These are phyloP conservation scores for Aphaenogaster ashmeadi DNA, from an alignment of 1,140 invertebrate genomes.

Conservation along the genomic window DNA sequence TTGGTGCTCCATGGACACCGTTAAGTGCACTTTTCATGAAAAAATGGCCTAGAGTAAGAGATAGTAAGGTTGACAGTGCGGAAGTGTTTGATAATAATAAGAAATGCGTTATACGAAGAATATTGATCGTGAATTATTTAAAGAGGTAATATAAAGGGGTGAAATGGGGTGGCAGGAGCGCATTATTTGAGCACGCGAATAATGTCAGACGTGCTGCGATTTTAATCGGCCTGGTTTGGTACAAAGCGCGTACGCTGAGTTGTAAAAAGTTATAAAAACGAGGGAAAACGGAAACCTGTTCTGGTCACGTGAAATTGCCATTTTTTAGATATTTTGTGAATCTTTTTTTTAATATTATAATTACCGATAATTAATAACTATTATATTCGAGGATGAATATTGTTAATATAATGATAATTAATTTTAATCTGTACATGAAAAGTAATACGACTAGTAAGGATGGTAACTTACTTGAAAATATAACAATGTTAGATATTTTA, in stretches of 20 bases:
- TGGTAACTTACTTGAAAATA: constrained; percentile 84
- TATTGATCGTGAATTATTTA: constrained; percentile 85
- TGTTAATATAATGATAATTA: constrained; percentile 86
- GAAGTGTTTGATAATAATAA: constrained; percentile 80
- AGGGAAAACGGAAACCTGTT: constrained; percentile 84
- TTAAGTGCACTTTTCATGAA: constrained; percentile 86
- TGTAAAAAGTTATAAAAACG: constrained; percentile 85
- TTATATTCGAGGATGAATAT: constrained; percentile 83
- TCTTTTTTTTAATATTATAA: constrained; percentile 79
- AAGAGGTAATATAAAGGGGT: constrained; percentile 84
- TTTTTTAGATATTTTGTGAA: constrained; percentile 84
- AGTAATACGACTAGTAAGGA: constrained; percentile 78
- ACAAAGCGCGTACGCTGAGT: constrained; percentile 86
- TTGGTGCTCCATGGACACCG: constrained; percentile 86
- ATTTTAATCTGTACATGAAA: constrained; percentile 83
- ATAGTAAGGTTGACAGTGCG: constrained; percentile 75
- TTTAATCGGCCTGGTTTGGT: constrained; percentile 87
- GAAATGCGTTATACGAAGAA: constrained; percentile 80
- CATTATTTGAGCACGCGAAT: constrained; percentile 83
- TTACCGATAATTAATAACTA: constrained; percentile 80
- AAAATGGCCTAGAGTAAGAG: constrained; percentile 85
- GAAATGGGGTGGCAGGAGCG: constrained; percentile 83
- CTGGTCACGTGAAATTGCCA: constrained; percentile 87
- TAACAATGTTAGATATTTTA: constrained; percentile 87
- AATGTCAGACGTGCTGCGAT: constrained; percentile 78